A percentile compares a stretch with the other conserved stretches of the same genome.
phyloP scores from a whole-genome alignment of 92 coral and sea anemone species.

The Epizoanthus illoricatus region DNA sequence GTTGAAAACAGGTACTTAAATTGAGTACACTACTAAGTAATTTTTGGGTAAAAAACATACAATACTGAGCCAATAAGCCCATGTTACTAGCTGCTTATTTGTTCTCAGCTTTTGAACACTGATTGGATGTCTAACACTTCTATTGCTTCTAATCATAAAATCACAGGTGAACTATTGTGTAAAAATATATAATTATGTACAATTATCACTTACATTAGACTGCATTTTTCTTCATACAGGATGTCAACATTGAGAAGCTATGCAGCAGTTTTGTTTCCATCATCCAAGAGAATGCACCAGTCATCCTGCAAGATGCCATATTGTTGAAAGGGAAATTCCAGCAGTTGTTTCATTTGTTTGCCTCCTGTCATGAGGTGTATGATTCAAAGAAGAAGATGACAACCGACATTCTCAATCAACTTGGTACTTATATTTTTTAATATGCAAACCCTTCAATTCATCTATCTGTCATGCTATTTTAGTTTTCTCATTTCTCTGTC shows the following conservation, averaged over 20 bases:
- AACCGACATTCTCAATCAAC: not conserved
- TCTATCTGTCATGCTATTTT: too few relatives aligned
- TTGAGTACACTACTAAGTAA: not conserved
- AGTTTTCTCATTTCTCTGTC: too few relatives aligned
- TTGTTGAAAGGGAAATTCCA: not conserved
- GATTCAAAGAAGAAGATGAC: not conserved
- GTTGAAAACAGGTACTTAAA: not conserved
- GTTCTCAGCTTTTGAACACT: too few relatives aligned
- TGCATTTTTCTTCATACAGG: not conserved
- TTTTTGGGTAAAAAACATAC: too few relatives aligned
- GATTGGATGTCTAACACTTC: too few relatives aligned
- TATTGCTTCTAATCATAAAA: too few relatives aligned
- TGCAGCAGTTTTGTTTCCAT: conserved; percentile 1
- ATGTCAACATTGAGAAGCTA: conserved; percentile 13
- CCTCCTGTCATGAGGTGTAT: not conserved
- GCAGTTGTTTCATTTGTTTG: not conserved
- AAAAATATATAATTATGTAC: too few relatives aligned
- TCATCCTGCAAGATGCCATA: not conserved
- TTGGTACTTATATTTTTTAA: conserved; percentile 3
- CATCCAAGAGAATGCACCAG: not conserved
- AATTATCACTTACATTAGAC: too few relatives aligned
- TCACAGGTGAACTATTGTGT: too few relatives aligned
- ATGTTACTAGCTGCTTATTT: too few relatives aligned
- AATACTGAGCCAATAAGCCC: too few relatives aligned
- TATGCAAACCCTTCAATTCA: not conserved